Evolutionary conservation across 2,113 vertebrate species (phyloP).

Genomic region (Tragelaphus buxtoni): DNA sequence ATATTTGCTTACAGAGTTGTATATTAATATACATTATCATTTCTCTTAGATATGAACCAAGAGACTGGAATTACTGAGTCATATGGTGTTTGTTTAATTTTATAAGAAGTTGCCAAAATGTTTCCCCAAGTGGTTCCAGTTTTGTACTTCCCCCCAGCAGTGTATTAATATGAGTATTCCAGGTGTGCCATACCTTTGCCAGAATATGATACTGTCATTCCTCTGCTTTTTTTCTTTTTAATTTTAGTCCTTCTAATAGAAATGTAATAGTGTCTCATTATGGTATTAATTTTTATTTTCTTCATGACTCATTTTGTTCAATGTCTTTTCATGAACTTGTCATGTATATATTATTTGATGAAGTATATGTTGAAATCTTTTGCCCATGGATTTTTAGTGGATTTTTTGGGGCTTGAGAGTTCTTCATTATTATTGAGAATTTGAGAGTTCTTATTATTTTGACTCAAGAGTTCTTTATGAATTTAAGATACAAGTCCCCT

Average conservation of each 20-base stretch:
- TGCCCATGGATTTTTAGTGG: neutral
- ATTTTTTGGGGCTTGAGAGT: neutral
- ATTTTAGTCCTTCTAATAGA: neutral
- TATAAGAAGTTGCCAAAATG: neutral
- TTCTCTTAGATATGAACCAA: neutral
- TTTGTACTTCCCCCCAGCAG: neutral
- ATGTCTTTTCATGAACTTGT: neutral
- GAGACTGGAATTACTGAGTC: neutral
- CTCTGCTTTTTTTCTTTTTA: neutral
- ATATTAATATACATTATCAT: neutral
- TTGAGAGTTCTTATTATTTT: neutral
- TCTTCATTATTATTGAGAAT: neutral
- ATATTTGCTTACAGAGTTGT: neutral
- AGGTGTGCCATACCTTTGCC: neutral
- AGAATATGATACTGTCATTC: neutral
- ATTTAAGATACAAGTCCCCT: neutral
- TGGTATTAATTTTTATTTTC: neutral
- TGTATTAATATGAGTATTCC: neutral
- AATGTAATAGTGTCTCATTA: neutral
- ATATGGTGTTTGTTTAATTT: neutral
- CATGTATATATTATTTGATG: neutral
- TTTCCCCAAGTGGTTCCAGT: neutral
- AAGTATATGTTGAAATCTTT: neutral
- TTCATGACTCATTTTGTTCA: neutral
- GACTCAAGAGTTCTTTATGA: neutral